Evolutionary conservation across 2,888 invertebrate species (phyloP).

Genomic region (Dioctria rufipes): DNA sequence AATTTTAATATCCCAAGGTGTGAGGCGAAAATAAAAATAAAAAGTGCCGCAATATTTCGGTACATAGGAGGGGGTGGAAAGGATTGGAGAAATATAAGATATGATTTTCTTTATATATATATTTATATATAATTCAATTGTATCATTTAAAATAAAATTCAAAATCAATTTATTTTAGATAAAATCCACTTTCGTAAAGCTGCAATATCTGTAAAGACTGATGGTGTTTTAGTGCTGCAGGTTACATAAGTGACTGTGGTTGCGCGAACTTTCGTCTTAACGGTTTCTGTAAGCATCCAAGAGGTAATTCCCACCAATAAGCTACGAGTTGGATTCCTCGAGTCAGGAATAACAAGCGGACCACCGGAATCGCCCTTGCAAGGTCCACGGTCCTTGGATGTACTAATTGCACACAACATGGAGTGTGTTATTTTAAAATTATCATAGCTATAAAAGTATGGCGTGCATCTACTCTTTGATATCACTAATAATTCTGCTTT

Average conservation of each 20-base stretch:
- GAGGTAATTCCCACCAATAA: conserved; percentile 19
- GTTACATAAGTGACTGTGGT: neutral
- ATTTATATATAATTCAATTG: too few relatives aligned
- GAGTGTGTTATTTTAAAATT: neutral
- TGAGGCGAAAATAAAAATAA: too few relatives aligned
- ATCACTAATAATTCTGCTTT: neutral
- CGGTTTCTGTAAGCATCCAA: conserved; percentile 1
- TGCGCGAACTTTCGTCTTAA: neutral
- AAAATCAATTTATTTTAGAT: neutral
- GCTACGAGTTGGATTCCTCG: neutral
- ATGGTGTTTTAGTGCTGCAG: neutral
- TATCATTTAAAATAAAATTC: too few relatives aligned
- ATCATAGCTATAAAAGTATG: neutral
- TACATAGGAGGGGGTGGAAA: too few relatives aligned
- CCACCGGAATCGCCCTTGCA: conserved; percentile 28
- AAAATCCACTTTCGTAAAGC: conserved; percentile 23
- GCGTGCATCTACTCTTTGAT: neutral
- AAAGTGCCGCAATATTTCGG: too few relatives aligned
- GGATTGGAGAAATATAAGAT: too few relatives aligned
- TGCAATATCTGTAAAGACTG: conserved; percentile 15
- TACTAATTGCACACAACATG: conserved; percentile 20
- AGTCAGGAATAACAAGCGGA: neutral
- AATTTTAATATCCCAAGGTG: too few relatives aligned
- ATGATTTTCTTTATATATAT: too few relatives aligned
- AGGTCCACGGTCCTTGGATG: neutral